Base-by-base conservation (phyloP, 2,888 invertebrate species). In the Oxyscelio sp. region DNA sequence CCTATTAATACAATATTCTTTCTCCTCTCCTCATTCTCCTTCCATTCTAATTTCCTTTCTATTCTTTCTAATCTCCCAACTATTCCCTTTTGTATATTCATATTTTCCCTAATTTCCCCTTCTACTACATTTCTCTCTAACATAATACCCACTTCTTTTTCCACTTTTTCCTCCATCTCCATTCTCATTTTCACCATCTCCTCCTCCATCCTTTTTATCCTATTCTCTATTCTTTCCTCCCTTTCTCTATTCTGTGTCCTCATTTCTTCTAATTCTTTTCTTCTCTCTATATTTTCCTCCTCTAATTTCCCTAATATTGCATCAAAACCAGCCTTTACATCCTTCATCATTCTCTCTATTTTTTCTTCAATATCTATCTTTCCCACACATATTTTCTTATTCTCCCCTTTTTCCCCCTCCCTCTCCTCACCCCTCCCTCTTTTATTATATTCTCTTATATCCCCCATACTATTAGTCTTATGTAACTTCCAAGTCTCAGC, bases 331-430 rank as follows among this genome's bases (percentile, higher is more conserved):
- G 17, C 15, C 19, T 45, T 45, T 17, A 45, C 15, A 15, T 45
- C 45, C 11, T 9, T 2, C 5, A 34, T 11, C 2, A 34, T 34
- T 34, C 34, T 9, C 2, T 34, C 34, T 11, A 34, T 2, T 11
- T 11, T 34, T 2, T 34, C 11, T 11, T 34, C 34, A 2, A 4
- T 9, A 4, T 34, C 11, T 11, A 2, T 11, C 5, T 34, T 11
- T 11, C 34, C 11, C 34, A 9, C 11, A 50, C 78, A 15, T 74
- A 66, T 89, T 34, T 11, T 45, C 17, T 17, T 17, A 45, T 15
- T 6, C 9, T 9, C 45, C 17, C 1, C 45, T 6, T 19, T 17
- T 15, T 45, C 45, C 17, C 17, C 11, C 15, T 19, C 45, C 13
- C 45, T 17, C 11, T 45, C 43, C 11, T 15, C 43, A 11, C 4